A percentile compares a stretch with the other conserved stretches of the same genome.
phyloP scores from a whole-genome alignment of 2,888 invertebrate species.

The Argyra leucocephala region DNA sequence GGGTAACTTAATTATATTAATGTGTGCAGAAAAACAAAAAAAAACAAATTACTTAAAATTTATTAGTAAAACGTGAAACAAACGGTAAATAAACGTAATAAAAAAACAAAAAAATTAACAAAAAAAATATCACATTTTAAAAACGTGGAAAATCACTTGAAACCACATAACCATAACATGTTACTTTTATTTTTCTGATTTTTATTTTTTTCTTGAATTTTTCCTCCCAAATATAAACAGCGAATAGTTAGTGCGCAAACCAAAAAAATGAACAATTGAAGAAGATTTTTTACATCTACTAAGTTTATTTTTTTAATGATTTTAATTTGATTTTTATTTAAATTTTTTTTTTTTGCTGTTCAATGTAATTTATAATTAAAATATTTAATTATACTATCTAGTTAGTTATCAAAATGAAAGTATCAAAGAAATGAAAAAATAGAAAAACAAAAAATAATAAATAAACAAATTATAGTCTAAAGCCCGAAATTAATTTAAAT shows the following conservation, averaged over 20 bases:
- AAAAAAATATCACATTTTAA: background rate
- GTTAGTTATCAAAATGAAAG: no score
- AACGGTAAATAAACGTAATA: background rate
- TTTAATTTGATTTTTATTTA: no score
- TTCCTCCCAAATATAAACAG: background rate
- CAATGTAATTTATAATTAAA: no score
- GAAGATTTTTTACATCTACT: background rate
- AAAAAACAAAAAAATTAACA: background rate
- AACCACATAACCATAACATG: background rate
- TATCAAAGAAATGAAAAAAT: no score
- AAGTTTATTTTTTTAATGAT: no score
- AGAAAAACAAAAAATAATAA: no score
- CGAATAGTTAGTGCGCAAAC: no score
- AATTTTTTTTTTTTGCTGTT: no score
- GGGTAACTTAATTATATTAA: background rate
- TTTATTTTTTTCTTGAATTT: background rate
- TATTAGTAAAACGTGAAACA: constrained; percentile 6
- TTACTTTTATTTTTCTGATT: background rate
- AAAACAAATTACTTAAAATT: background rate
- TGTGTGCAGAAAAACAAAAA: background rate
- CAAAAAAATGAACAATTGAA: background rate
- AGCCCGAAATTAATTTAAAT: no score
- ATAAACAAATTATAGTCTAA: no score
- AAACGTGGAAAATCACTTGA: constrained; percentile 1
- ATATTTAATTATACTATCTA: no score